Evolutionary conservation across 2,797 vertebrate genomes (phyloP), one percentile per base, ranked within the genome.

Genomic region (Myiotriccus ornatus): DNA sequence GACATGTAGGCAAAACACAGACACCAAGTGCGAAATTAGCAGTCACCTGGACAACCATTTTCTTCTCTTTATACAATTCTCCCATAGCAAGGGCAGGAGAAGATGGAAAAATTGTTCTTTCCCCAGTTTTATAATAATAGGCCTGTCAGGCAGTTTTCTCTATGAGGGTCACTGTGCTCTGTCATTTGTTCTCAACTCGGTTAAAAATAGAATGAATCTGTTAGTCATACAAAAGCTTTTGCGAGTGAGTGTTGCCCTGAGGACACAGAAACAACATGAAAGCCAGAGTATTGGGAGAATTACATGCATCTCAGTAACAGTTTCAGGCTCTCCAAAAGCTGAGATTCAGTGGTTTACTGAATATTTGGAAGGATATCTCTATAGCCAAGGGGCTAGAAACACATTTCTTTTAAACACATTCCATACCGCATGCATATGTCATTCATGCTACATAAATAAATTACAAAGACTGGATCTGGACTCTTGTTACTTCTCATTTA

Each of bases 181-280:
- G 50, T 65, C 78, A 91, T 67, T 81, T 90, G 50, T 78, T 95
- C 75, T 89, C 64, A 77, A 25, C 82, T 93, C 9, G 4, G 76
- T 64, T 92, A 95, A 93, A 95, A 96, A 84, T 46, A 92, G 85
- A 75, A 88, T 28, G 11, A 90, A 77, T 85, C 59, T 84, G 57
- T 49, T 91, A 91, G 77, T 63, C 73, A 80, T 55, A 73, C 60
- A 62, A 84, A 94, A 93, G 56, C 79, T 86, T 88, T 79, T 81
- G 35, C 6, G 1, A 95, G 24, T 16, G 53, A 88, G 39, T 30
- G 23, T 32, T 86, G 83, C 47, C 85, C 67, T 37, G 50, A 88
- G 65, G 92, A 81, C 83, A 87, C 53, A 95, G 78, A 93, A 89
- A 89, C 39, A 70, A 82, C 78, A 95, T 83, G 75, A 93, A 90